A percentile compares a stretch with the other conserved stretches of the same genome.
phyloP scores from a whole-genome alignment of 2,113 vertebrate genomes.

The Melanotaenia duboulayi region DNA sequence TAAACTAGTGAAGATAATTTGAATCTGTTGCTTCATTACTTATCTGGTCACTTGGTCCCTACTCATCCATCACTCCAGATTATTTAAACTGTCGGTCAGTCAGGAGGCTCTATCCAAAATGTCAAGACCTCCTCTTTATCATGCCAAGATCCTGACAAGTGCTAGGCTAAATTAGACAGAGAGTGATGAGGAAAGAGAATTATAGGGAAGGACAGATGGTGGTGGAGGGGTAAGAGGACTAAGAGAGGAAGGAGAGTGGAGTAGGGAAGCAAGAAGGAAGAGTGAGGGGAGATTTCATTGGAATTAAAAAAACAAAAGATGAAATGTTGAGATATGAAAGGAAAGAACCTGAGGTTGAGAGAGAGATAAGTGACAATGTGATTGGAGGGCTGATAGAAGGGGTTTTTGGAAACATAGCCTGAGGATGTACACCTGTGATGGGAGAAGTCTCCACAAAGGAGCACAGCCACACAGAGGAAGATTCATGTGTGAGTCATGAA shows the following conservation, averaged over 20 bases:
- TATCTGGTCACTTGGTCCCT: slow-evolving; percentile 50
- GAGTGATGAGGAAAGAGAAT: slow-evolving; percentile 42
- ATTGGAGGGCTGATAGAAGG: slow-evolving; percentile 46
- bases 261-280: background rate
- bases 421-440: slow-evolving; percentile 70
- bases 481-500: slow-evolving; percentile 1
- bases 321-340: slow-evolving; percentile 46
- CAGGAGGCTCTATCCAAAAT: slow-evolving; percentile 43
- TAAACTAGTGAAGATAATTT: slow-evolving; percentile 46
- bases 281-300: slow-evolving; percentile 34
- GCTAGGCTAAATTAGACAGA: slow-evolving; percentile 61
- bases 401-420: slow-evolving; percentile 55
- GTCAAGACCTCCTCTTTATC: slow-evolving; percentile 52
- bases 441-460: slow-evolving; percentile 37
- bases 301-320: slow-evolving; percentile 57
- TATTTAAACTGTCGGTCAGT: slow-evolving; percentile 55
- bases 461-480: slow-evolving; percentile 4
- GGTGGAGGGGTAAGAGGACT: slow-evolving; percentile 20
- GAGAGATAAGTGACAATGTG: slow-evolving; percentile 53
- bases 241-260: slow-evolving; percentile 9
- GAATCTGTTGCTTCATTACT: slow-evolving; percentile 43
- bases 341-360: slow-evolving; percentile 31
- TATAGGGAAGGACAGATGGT: slow-evolving; percentile 15
- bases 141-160: slow-evolving; percentile 69
- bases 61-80: slow-evolving; percentile 67